Conservation (phyloP, 2,113 vertebrate genomes). For the Ovis aries region DNA sequence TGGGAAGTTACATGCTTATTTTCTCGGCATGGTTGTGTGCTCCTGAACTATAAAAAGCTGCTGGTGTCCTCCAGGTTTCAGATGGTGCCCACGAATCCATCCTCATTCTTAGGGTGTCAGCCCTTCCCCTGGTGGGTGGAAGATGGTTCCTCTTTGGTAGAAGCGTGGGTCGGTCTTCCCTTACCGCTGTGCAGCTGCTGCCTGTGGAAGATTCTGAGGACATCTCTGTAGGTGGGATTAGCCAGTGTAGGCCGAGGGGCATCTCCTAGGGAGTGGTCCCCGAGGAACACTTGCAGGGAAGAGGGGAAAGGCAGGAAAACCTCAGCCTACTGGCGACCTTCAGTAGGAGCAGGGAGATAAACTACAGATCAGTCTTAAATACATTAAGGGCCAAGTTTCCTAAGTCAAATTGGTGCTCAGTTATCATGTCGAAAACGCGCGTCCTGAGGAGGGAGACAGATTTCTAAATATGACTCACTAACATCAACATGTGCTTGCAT, state of each 20-base stretch:
- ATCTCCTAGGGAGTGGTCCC: background rate
- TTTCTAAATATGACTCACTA: background rate
- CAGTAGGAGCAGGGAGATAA: background rate
- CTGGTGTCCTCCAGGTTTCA: background rate
- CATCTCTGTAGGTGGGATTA: background rate
- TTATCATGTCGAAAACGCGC: background rate
- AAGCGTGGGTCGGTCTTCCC: background rate
- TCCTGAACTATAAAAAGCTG: background rate
- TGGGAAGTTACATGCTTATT: fast-evolving
- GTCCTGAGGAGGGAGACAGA: background rate
- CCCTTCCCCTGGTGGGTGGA: background rate
- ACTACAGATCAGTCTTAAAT: background rate
- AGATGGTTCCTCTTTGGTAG: background rate
- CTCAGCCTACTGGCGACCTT: background rate
- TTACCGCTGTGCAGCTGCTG: background rate
- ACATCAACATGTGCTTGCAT: background rate
- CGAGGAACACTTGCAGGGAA: background rate
- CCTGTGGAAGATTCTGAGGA: background rate
- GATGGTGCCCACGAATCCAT: background rate
- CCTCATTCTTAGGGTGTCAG: background rate
- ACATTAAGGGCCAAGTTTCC: background rate
- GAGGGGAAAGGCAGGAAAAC: background rate
- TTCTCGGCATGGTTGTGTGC: background rate
- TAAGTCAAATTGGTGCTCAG: background rate
- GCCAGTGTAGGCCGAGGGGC: background rate